Evolutionary conservation across 2,113 vertebrate genomes (phyloP).

Genomic region (Hirundichthys speculiger): DNA sequence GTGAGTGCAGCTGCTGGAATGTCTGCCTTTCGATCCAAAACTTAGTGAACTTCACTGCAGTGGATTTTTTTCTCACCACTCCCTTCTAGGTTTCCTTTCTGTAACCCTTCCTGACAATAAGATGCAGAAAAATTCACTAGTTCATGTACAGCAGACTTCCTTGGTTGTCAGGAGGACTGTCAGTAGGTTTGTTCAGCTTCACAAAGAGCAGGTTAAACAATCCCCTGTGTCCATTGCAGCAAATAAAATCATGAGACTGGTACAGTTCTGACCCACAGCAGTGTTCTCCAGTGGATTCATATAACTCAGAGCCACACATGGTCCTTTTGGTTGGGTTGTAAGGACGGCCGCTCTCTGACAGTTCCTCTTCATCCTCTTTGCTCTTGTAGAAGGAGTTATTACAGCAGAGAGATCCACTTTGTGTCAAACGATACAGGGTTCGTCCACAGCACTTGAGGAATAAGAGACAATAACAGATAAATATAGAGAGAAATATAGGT

Average conservation of each 20-base stretch:
- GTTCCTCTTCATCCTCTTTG: slow-evolving; percentile 13
- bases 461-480: no score
- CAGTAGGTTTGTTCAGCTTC: slow-evolving; percentile 2
- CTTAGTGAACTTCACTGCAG: no score
- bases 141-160: not conserved
- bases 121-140: not conserved
- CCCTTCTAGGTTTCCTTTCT: slow-evolving; percentile 4
- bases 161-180: not conserved
- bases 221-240: slow-evolving; percentile 9
- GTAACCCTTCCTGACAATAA: not conserved
- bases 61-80: no score
- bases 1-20: not conserved
- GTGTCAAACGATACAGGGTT: not conserved
- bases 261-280: slow-evolving; percentile 6
- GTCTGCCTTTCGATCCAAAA: not conserved
- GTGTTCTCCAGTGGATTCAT: not conserved
- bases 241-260: not conserved
- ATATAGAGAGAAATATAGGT: no score
- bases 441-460: no score
- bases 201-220: not conserved
- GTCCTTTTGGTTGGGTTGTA: slow-evolving; percentile 10
- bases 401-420: slow-evolving; percentile 21
- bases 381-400: not conserved
- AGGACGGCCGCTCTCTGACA: not conserved
- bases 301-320: not conserved